Percentiles rank a stretch among this genome's conserved stretches.
Conservation (phyloP, 2,113 vertebrate species). For the Nipponia nippon region DNA sequence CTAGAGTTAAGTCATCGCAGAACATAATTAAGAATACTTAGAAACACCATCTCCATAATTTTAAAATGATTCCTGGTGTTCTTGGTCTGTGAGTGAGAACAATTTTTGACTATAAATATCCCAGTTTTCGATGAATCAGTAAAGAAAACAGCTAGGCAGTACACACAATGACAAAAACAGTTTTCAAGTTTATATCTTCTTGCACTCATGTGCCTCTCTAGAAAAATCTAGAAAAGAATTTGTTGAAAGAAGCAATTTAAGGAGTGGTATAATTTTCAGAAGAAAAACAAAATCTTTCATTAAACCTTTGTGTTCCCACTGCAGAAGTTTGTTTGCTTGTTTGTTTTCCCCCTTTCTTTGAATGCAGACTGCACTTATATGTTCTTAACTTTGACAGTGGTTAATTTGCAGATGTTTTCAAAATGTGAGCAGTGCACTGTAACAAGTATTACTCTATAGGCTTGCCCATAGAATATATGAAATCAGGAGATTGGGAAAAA, state of each 20-base stretch:
- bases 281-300: background rate
- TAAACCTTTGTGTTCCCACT: background rate
- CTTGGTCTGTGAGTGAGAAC: background rate
- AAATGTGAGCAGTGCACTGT: background rate
- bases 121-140: background rate
- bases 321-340: background rate
- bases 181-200: background rate
- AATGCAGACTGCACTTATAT: background rate
- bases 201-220: background rate
- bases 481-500: background rate
- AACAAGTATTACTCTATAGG: background rate
- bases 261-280: background rate
- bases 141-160: background rate
- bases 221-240: background rate
- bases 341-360: background rate
- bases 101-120: background rate
- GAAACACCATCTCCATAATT: background rate
- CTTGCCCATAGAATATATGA: background rate
- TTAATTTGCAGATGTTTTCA: slow-evolving; percentile 9
- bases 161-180: background rate
- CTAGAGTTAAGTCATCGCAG: background rate
- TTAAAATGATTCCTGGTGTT: background rate
- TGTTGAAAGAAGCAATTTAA: background rate
- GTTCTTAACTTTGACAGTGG: background rate
- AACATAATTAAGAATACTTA: background rate